These are phyloP conservation scores for Noctua fimbriata DNA, from an alignment of 2,888 invertebrate genomes.

Conservation along the genomic window DNA sequence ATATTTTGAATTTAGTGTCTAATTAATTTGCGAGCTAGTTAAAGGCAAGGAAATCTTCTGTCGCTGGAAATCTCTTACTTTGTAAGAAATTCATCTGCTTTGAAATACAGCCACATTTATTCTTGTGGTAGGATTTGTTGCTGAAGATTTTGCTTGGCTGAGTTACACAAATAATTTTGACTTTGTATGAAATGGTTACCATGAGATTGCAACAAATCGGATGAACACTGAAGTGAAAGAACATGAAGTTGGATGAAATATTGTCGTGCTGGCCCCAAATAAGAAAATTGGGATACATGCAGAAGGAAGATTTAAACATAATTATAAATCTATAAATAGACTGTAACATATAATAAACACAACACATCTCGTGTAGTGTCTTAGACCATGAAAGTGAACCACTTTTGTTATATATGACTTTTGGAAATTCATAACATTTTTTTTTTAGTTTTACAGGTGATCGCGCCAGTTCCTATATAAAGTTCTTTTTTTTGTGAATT, in stretches of 20 bases:
- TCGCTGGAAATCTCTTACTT: constrained; percentile 17
- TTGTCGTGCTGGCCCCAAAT: neutral
- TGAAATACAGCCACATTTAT: constrained; percentile 23
- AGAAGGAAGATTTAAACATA: neutral
- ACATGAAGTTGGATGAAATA: neutral
- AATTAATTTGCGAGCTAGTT: constrained; percentile 56
- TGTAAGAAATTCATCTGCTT: constrained; percentile 39
- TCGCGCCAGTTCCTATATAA: no score
- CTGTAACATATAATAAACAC: no score
- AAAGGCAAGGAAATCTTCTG: constrained; percentile 19
- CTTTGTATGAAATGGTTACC: neutral
- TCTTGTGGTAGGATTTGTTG: constrained; percentile 21
- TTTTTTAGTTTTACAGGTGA: no score
- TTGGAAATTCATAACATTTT: no score
- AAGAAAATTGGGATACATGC: neutral
- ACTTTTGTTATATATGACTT: no score
- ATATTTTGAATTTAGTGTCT: constrained; percentile 57
- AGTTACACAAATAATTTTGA: constrained; percentile 2
- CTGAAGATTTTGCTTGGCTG: neutral
- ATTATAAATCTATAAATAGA: no score
- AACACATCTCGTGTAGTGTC: no score
- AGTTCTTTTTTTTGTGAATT: no score
- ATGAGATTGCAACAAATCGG: neutral
- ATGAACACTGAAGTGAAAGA: neutral
- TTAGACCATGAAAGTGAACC: no score